phyloP scores from a whole-genome alignment of 2,797 vertebrate species.

The Urophycis tenuis region DNA sequence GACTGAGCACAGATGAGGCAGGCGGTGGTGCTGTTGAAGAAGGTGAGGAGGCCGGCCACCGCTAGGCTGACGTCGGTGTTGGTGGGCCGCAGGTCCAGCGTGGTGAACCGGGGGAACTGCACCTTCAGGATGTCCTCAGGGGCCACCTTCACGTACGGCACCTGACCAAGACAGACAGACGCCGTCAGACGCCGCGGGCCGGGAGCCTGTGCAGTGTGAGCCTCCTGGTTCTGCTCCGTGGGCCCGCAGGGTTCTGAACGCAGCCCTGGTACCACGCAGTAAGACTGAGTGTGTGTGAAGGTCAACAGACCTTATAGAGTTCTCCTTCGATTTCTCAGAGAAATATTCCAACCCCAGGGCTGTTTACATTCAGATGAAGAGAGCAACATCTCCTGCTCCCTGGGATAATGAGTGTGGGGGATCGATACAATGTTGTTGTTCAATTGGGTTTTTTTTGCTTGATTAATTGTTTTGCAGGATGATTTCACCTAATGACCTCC shows the following conservation, averaged over 20 bases:
- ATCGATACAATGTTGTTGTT: neutral
- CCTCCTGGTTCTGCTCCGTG: too few species aligned
- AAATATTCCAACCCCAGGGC: neutral
- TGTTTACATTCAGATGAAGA: neutral
- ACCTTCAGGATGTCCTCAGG: constrained; percentile 94
- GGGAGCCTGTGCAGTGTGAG: too few species aligned
- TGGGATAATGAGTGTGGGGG: neutral
- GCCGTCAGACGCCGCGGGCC: neutral
- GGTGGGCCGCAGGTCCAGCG: constrained; percentile 93
- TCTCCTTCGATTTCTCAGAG: neutral
- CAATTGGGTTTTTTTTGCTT: neutral
- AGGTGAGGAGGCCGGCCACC: constrained; percentile 88
- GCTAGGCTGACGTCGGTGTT: constrained; percentile 96
- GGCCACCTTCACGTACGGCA: constrained; percentile 97
- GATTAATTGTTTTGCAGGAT: neutral
- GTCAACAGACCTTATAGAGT: neutral
- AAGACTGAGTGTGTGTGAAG: neutral
- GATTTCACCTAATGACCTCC: neutral
- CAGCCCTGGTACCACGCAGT: neutral
- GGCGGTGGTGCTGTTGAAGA: constrained; percentile 93
- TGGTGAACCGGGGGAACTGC: constrained; percentile 95
- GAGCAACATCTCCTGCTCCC: neutral
- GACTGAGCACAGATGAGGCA: constrained; percentile 98
- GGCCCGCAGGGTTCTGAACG: neutral
- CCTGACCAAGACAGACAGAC: constrained; percentile 63